Percentiles rank a stretch among this genome's conserved stretches.
Evolutionary conservation across 2,113 vertebrate genomes (phyloP).

Genomic region (Macroglossus sobrinus): DNA sequence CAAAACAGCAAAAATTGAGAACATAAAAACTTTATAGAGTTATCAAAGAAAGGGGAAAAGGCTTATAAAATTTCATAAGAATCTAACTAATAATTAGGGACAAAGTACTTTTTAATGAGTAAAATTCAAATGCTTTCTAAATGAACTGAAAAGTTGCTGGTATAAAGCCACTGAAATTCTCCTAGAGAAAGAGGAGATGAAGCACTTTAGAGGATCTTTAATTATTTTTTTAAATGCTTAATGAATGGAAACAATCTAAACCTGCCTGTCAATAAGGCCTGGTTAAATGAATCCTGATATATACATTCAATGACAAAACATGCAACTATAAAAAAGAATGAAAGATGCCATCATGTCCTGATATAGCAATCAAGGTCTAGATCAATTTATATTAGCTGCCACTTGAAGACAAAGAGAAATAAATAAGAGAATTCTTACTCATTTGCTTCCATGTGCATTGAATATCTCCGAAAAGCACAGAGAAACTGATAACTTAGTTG

Average conservation of each 20-base stretch:
- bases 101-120: conserved; percentile 3
- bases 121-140: conserved; percentile 37
- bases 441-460: background rate
- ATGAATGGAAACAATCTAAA: background rate
- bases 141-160: background rate
- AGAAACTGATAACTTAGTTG: background rate
- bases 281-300: background rate
- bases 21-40: background rate
- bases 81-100: background rate
- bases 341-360: background rate
- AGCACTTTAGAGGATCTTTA: background rate
- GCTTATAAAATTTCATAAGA: background rate
- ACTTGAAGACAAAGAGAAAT: background rate
- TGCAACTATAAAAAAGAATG: background rate
- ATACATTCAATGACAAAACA: background rate
- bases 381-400: background rate
- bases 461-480: background rate
- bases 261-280: background rate
- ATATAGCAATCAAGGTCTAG: background rate
- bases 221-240: background rate
- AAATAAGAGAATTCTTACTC: background rate
- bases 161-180: background rate
- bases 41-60: background rate
- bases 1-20: background rate
- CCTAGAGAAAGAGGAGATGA: background rate